Base-by-base conservation (phyloP, 2,113 vertebrate species). In the Mobula hypostoma region DNA sequence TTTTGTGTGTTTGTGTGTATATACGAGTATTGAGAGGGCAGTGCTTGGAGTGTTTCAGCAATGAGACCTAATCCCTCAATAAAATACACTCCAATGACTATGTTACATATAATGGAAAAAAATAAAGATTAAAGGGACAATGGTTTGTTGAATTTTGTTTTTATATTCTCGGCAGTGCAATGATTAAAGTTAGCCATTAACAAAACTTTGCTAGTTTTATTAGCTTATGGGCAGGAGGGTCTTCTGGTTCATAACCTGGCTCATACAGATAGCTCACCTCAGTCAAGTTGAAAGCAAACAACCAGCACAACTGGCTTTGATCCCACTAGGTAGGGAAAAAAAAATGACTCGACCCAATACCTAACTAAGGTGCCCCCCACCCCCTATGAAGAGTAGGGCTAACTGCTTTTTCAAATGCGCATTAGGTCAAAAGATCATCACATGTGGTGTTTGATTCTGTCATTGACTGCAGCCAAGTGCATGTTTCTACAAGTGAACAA, bases 71-170 rank as follows among this genome's bases (percentile, higher is more conserved):
- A 68, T 32, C 32, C 88, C 66, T 72, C 7, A 19, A 8, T 92
- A 66, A 36, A 72, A 72, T 32, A 32, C 68, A 72, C 90, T 92
- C 90, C 36, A 32, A 19, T 68, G 15, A 63, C 68, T 32, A 70
- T 68, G 27, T 74, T 40, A 40, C 32, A 74, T 76, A 40, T 70
- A 72, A 91, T 40, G 21, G 70, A 48, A 21, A 40, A 36, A 74
- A 74, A 93, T 63, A 70, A 70, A 70, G n/a, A 40, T 93, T 90
- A 74, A 93, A 93, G 68, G 68, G 91, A 93, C 21, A 27, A 61
- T 32, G 58, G 85, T 40, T 72, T 93, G 91, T 11, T 40, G 68
- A 93, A 74, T 27, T 48, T 93, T 74, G 29, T 93, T 93, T 72
- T 66, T 93, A 56, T 87, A 48, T 21, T 32, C 9, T 8, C 1